Conservation (phyloP, 2,888 invertebrate genomes). For the Cryptocephalus moraei region DNA sequence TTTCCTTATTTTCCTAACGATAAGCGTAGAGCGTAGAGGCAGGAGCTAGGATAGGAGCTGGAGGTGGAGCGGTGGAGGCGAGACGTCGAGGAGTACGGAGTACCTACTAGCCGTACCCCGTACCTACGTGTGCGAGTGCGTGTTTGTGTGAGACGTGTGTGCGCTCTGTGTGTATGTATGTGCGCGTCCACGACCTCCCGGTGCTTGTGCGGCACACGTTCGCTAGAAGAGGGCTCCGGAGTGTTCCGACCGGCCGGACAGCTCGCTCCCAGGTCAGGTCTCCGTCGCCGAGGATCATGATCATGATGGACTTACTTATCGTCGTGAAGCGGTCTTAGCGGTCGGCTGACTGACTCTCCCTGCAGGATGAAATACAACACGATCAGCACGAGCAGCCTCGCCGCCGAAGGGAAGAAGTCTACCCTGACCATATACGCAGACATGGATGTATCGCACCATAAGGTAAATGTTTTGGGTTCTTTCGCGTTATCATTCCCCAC, state of each 20-base stretch:
- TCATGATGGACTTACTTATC: conserved; percentile 1
- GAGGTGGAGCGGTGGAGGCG: too few species aligned
- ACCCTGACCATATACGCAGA: conserved; percentile 56
- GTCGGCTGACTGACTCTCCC: background rate
- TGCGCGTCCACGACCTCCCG: too few species aligned
- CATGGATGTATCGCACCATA: conserved; percentile 45
- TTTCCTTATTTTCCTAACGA: background rate
- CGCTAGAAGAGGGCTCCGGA: too few species aligned
- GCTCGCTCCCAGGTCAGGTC: too few species aligned
- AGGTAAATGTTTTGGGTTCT: conserved; percentile 34
- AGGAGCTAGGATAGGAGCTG: background rate
- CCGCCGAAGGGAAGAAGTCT: conserved; percentile 56
- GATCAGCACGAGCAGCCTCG: conserved; percentile 54
- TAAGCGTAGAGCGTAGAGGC: background rate
- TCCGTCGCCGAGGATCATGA: background rate
- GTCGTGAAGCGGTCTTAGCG: conserved; percentile 1
- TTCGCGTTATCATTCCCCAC: background rate
- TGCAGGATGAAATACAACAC: conserved; percentile 49
- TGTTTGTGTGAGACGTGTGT: too few species aligned
- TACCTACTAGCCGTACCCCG: too few species aligned
- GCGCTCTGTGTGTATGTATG: too few species aligned
- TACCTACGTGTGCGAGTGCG: too few species aligned
- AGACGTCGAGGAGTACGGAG: conserved; percentile 1
- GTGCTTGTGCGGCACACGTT: too few species aligned
- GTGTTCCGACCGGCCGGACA: too few species aligned